phyloP scores from a whole-genome alignment of 2,888 invertebrate genomes.

The Drosophila merina region DNA sequence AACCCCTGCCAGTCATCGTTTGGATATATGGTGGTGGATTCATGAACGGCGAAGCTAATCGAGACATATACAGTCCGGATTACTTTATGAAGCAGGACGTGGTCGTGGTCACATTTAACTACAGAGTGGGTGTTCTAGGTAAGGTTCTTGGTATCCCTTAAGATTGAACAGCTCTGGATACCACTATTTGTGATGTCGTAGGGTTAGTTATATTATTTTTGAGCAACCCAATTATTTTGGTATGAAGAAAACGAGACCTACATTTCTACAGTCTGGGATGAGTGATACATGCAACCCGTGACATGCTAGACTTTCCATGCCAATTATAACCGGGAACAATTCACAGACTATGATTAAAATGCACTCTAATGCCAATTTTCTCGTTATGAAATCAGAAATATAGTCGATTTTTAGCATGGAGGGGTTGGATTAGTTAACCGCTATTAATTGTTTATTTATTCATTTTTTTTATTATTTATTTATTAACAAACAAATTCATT shows the following conservation, averaged over 20 bases:
- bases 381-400: neutral
- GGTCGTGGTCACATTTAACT: conserved; percentile 84
- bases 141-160: conserved; percentile 16
- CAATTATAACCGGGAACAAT: neutral
- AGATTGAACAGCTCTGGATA: neutral
- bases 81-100: conserved; percentile 83
- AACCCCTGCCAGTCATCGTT: conserved; percentile 82
- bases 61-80: conserved; percentile 82
- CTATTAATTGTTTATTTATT: neutral
- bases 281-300: neutral
- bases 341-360: neutral
- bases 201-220: conserved; percentile 54
- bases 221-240: neutral
- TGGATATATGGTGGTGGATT: conserved; percentile 85
- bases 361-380: neutral
- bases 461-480: no score
- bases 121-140: conserved; percentile 84
- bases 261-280: neutral
- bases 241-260: neutral
- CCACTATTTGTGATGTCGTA: conserved; percentile 74
- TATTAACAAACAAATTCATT: no score
- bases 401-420: neutral
- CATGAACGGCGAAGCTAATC: conserved; percentile 81
- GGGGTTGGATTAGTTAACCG: neutral
- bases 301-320: neutral